Evolutionary conservation across 2,888 invertebrate species (phyloP).

Genomic region (Chloroclysta siterata): DNA sequence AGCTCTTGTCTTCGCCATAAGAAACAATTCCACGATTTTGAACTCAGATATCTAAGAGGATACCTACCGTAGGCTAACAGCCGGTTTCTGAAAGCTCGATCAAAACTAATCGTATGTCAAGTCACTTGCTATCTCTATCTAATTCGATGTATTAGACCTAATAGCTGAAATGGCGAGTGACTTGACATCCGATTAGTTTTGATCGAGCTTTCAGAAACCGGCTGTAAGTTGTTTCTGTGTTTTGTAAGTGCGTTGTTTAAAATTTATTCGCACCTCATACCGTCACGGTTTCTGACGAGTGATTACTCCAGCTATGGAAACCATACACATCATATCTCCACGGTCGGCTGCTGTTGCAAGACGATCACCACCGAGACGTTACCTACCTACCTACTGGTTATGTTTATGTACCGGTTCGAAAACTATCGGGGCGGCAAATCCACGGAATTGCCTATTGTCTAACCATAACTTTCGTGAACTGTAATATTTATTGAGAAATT

Average conservation of each 20-base stretch:
- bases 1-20: too few relatives aligned
- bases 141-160: too few relatives aligned
- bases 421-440: constrained; percentile 22
- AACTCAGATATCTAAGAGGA: too few relatives aligned
- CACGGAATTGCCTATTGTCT: constrained; percentile 9
- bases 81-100: too few relatives aligned
- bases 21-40: too few relatives aligned
- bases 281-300: constrained; percentile 33
- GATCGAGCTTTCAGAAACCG: too few relatives aligned
- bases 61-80: too few relatives aligned
- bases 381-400: constrained; percentile 30
- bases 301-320: constrained; percentile 24
- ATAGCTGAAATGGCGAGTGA: too few relatives aligned
- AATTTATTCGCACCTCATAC: constrained; percentile 19
- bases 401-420: constrained; percentile 40
- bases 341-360: constrained; percentile 65
- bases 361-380: constrained; percentile 59
- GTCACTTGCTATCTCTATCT: too few relatives aligned
- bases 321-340: constrained; percentile 42
- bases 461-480: background rate
- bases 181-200: too few relatives aligned
- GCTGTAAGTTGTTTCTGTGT: too few relatives aligned
- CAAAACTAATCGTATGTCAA: too few relatives aligned
- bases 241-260: background rate
- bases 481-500: background rate